A percentile compares a stretch with the other conserved stretches of the same genome.
These are phyloP conservation scores for Drosophila oshimai DNA, from an alignment of 1,140 invertebrate species.

Conservation along the genomic window DNA sequence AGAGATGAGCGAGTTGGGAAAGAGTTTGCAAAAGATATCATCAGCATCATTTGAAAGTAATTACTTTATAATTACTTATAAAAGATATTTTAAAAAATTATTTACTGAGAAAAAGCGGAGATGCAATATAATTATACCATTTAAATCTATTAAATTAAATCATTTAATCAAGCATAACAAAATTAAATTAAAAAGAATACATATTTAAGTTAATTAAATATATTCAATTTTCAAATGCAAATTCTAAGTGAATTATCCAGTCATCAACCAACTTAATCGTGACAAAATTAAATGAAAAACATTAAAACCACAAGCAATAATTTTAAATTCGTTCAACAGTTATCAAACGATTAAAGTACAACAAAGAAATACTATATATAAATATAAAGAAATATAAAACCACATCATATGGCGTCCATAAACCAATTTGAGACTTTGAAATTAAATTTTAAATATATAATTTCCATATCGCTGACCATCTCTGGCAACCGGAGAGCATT, in stretches of 20 bases:
- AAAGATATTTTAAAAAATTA: no score
- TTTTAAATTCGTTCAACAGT: not conserved
- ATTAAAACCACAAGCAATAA: not conserved
- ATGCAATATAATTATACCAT: no score
- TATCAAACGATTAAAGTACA: not conserved
- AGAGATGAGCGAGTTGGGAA: constrained; percentile 3
- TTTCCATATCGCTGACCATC: constrained; percentile 24
- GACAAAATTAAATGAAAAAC: not conserved
- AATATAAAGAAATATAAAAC: not conserved
- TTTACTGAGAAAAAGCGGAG: no score
- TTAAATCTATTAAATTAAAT: no score
- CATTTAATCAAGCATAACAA: no score
- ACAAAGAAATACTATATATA: not conserved
- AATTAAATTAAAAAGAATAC: no score
- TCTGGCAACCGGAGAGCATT: constrained; percentile 38
- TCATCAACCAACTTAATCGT: not conserved
- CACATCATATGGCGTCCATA: not conserved
- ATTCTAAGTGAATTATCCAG: no score
- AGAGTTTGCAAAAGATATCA: not conserved
- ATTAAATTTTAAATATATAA: constrained; percentile 30
- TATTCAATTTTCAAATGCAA: no score
- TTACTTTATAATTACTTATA: no score
- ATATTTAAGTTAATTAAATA: no score
- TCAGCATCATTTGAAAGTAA: no score
- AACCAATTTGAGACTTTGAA: constrained; percentile 5